Evolutionary conservation across 2,113 vertebrate species (phyloP).

Genomic region (Cygnus buccinator): DNA sequence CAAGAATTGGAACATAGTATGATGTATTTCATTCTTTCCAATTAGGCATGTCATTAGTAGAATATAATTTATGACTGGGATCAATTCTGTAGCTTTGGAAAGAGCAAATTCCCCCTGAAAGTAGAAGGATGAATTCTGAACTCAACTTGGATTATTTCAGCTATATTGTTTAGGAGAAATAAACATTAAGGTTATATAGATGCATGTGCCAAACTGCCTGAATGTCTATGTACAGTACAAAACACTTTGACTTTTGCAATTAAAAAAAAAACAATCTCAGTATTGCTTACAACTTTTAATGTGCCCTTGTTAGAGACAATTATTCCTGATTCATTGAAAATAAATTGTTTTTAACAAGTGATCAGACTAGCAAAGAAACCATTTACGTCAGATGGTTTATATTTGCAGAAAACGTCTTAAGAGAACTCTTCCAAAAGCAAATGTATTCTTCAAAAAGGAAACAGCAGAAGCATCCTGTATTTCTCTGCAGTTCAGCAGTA

Average conservation of each 20-base stretch:
- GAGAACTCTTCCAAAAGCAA: constrained; percentile 69
- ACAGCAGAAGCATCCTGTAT: constrained; percentile 76
- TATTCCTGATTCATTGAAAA: constrained; percentile 61
- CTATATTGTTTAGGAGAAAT: constrained; percentile 24
- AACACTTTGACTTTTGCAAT: not conserved
- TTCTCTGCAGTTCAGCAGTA: constrained; percentile 78
- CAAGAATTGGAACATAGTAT: not conserved
- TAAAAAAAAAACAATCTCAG: not conserved
- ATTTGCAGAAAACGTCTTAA: constrained; percentile 66
- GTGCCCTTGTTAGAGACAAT: constrained; percentile 29
- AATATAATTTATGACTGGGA: not conserved
- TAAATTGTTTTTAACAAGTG: constrained; percentile 43
- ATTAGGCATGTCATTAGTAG: not conserved
- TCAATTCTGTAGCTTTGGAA: not conserved
- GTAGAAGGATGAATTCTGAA: not conserved
- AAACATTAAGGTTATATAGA: not conserved
- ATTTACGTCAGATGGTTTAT: constrained; percentile 57
- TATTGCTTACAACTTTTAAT: constrained; percentile 43
- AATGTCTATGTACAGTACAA: constrained; percentile 12
- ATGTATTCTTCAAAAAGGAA: constrained; percentile 74
- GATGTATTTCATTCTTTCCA: not conserved
- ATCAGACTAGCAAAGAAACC: constrained; percentile 22
- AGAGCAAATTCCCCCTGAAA: not conserved
- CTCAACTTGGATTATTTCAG: not conserved
- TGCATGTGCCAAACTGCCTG: constrained; percentile 21